Base-by-base conservation (phyloP, 2,113 vertebrate species). In the Gambusia affinis region DNA sequence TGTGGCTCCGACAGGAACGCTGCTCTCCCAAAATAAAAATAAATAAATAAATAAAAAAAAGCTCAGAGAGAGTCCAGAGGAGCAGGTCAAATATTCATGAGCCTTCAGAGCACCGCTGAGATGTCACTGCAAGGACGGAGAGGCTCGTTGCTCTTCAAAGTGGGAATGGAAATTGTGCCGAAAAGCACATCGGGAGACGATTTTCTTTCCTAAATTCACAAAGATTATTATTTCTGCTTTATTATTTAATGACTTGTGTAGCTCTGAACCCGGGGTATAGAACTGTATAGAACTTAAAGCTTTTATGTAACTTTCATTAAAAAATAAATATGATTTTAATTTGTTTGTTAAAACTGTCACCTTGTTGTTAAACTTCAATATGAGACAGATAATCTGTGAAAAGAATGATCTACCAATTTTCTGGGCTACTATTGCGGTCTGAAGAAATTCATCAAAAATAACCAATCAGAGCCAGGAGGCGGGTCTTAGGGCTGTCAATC, bases 81-180 rank as follows among this genome's bases (percentile, higher is more conserved):
- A 74, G 70, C 39, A 30, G 67, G 77, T 83, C 73, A 82, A 78
- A 87, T 71, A 84, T 80, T 82, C 64, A 70, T 84, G 62, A 74
- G 83, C 37, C 51, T 35, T 76, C 63, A 39, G 5, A 29, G 61
- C 67, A 60, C 28, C 19, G 72, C 42, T 74, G 73, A 74, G 67
- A 72, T 39, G 72, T 85, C 72, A 64, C 61, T 44, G 62, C 51
- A 61, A 11, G 30, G 65, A 67, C 39, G 68, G 70, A n/a, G 29
- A 64, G 51, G 31, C 30, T 57, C 65, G 28, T 8, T 73, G 77
- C 77, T 80, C 63, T 74, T 62, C 73, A 57, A 22, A 70, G 44
- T 29, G 47, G 42, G 68, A 33, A 42, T 15, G 37, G 31, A 74
- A 72, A 72, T 57, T 4, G 27, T 54, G 39, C 7, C 22, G 15